These are phyloP conservation scores for Ceratosolen fusciceps DNA, from an alignment of 1,140 invertebrate genomes.

Conservation along the genomic window DNA sequence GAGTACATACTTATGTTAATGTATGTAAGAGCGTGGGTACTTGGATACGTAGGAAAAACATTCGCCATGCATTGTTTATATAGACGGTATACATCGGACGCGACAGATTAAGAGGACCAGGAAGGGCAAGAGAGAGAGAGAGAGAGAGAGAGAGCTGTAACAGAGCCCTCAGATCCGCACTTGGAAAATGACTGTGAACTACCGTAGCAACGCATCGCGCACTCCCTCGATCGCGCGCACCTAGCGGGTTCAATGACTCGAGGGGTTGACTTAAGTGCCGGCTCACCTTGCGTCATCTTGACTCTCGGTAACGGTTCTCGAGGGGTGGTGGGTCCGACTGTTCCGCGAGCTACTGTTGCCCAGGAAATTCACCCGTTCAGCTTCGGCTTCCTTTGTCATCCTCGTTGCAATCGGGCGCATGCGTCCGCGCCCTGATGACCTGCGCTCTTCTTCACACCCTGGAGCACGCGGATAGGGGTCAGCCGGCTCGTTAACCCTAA, in stretches of 20 bases:
- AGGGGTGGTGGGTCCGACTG: background rate
- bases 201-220: background rate
- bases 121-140: no score
- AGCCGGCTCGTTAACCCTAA: no score
- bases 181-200: background rate
- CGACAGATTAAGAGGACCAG: no score
- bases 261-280: background rate
- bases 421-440: background rate
- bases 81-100: no score
- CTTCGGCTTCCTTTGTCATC: slow-evolving; percentile 1
- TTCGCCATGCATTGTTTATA: no score
- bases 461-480: no score
- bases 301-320: background rate
- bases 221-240: background rate
- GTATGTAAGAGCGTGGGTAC: no score
- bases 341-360: slow-evolving; percentile 29
- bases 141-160: no score
- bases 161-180: no score
- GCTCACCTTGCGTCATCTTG: slow-evolving; percentile 13
- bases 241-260: background rate
- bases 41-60: no score
- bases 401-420: background rate
- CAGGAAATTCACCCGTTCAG: slow-evolving; percentile 27
- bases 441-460: background rate
- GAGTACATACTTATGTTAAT: no score